Conservation (phyloP, 92 coral and sea anemone genomes). For the Heliopora coerulea region DNA sequence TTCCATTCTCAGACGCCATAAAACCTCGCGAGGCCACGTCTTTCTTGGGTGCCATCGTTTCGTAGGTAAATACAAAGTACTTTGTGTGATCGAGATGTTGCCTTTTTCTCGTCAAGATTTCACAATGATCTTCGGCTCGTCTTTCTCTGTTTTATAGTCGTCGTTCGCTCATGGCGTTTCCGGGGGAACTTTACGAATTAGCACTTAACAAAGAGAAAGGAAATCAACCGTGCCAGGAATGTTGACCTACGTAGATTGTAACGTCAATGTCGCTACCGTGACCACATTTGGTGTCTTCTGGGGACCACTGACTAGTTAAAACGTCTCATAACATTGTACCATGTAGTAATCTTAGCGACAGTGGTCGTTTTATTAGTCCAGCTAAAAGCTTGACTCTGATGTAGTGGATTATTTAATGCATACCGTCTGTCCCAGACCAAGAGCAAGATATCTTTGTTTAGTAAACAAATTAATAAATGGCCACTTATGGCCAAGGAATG, state of each 20-base stretch:
- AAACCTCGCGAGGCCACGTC: background rate
- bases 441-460: no score
- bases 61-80: background rate
- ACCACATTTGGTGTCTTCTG: no score
- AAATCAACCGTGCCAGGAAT: background rate
- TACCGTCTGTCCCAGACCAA: no score
- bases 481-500: no score
- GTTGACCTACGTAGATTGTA: slow-evolving; percentile 11
- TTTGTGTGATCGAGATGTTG: background rate
- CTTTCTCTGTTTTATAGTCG: slow-evolving; percentile 13
- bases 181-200: slow-evolving; percentile 19
- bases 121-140: slow-evolving; percentile 22
- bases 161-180: background rate
- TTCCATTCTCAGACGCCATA: background rate
- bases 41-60: slow-evolving; percentile 36
- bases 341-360: no score
- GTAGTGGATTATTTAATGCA: no score
- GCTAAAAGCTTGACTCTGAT: no score
- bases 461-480: no score
- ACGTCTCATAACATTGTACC: no score
- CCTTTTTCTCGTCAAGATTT: background rate
- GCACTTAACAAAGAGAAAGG: background rate
- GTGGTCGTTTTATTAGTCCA: no score
- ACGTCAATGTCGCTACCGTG: slow-evolving; percentile 8
- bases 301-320: no score